A percentile compares a stretch with the other conserved stretches of the same genome.
Conservation (phyloP, 2,797 vertebrate species). For the Esox lucius region DNA sequence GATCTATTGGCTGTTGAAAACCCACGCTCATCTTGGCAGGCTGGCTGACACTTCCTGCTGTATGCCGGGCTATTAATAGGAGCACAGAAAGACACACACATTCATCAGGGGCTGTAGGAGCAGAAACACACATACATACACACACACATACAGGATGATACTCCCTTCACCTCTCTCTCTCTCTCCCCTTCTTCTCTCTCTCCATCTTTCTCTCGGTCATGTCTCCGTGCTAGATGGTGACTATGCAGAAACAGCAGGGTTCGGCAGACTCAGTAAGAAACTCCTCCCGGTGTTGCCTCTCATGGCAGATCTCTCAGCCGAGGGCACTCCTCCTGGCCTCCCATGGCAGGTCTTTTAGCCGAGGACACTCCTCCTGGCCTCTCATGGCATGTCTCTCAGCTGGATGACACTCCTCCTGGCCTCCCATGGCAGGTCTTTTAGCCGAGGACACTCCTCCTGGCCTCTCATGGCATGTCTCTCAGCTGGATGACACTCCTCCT, state of each 20-base stretch:
- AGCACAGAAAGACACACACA: slow-evolving; percentile 53
- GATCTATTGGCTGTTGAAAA: neutral
- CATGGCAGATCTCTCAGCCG: no score
- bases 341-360: no score
- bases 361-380: no score
- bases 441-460: no score
- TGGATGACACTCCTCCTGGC: no score
- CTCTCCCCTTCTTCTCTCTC: neutral
- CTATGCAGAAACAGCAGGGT: neutral
- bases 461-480: no score
- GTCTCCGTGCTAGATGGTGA: neutral
- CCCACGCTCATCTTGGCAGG: slow-evolving; percentile 13
- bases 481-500: no score
- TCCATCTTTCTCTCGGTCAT: neutral
- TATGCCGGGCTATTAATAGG: slow-evolving; percentile 68
- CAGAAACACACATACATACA: neutral
- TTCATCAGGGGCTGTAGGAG: slow-evolving; percentile 27
- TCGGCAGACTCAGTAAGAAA: neutral
- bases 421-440: no score
- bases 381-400: no score
- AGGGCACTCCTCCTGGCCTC: no score
- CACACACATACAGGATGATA: neutral
- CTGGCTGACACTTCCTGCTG: slow-evolving; percentile 60
- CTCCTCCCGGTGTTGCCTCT: neutral
- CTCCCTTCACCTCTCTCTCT: neutral